Base-by-base conservation (phyloP, 2,888 invertebrate species). In the Brenthis ino region DNA sequence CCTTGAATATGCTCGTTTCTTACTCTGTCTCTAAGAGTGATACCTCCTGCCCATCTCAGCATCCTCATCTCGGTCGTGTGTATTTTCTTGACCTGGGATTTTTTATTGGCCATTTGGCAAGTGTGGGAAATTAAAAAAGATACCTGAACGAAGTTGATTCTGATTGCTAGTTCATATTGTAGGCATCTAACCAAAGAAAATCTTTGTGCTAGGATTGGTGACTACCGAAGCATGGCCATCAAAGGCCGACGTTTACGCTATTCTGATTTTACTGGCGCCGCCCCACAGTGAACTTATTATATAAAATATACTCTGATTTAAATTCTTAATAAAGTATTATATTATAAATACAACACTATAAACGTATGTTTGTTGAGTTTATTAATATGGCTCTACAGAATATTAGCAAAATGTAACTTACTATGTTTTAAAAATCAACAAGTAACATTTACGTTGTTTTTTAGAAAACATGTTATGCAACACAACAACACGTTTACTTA, bases 211-310 rank as follows among this genome's bases (percentile, higher is more conserved):
- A 64, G 77, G 85, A 87, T 87, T 87, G 87, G 87, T 82, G 80
- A 76, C 73, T 82, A 79, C n/a, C 77, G 80, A 77, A 82, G 83
- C 87, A 80, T 85, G 70, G 69, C 77, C 78, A 65, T 75, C 74
- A 75, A 79, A 82, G 82, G 79, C 80, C 82, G 82, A 78, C 79
- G 70, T 76, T 68, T 76, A 83, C 80, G 85, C 80, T 85, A 75
- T 75, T 77, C 65, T 80, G 79, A 72, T 69, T 66, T 54, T 69
- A 63, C 54, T 63, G 53, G 69, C 69, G 57, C 67, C 72, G 69
- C 72, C 72, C 72, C 53, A 71, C 58, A 70, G 65, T 65, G 57
- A 67, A 67, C 69, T 72, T 70, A 11, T n/a, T 58, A 48, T 28
- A 33, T 55, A 14, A 8, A 12, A 4, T 43, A 57, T 5, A 33